These are phyloP conservation scores for Hucho hucho DNA, from an alignment of 2,113 vertebrate species.

Conservation along the genomic window DNA sequence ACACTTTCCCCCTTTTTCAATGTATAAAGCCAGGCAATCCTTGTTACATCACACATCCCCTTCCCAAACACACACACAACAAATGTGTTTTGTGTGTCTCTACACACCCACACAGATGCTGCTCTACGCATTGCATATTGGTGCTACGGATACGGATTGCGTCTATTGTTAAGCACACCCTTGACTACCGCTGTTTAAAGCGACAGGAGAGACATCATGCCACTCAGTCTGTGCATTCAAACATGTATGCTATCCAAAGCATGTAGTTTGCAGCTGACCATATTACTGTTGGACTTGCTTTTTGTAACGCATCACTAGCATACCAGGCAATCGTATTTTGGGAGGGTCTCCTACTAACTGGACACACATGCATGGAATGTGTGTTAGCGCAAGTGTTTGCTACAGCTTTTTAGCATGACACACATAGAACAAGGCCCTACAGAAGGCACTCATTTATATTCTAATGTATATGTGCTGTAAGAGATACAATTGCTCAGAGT, in stretches of 20 bases:
- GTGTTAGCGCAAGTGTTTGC: neutral
- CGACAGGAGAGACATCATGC: neutral
- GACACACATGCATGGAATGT: conserved; percentile 8
- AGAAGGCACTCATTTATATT: neutral
- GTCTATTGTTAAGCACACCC: neutral
- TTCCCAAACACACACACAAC: too few species aligned
- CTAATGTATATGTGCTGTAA: too few species aligned
- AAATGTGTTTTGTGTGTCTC: too few species aligned
- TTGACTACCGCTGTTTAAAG: neutral
- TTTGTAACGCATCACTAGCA: neutral
- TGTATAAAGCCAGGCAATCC: neutral
- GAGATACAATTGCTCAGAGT: too few species aligned
- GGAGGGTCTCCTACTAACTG: conserved; percentile 6
- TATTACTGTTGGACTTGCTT: neutral
- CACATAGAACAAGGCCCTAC: neutral
- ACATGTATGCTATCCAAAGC: conserved; percentile 22
- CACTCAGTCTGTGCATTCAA: neutral
- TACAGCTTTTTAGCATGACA: neutral
- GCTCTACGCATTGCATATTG: neutral
- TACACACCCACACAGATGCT: too few species aligned
- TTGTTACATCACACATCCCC: too few species aligned
- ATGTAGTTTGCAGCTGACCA: conserved; percentile 18
- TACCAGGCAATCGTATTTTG: neutral
- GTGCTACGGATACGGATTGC: neutral
- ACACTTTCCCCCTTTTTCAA: neutral